Evolutionary conservation across 2,113 vertebrate species (phyloP).

Genomic region (Gambusia affinis): DNA sequence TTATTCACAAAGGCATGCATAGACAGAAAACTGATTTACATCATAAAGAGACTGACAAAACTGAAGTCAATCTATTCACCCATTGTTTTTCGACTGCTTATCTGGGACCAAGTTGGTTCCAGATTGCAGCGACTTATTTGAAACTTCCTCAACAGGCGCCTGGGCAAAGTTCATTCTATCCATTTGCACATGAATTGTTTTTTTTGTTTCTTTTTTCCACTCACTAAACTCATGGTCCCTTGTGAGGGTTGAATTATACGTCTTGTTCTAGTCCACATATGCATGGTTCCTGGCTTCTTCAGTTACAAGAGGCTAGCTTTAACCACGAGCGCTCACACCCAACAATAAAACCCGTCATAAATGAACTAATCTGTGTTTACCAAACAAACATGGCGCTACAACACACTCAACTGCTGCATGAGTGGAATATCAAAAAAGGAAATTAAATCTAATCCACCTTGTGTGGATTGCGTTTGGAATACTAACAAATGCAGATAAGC

Average conservation of each 20-base stretch:
- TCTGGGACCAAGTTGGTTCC: not conserved
- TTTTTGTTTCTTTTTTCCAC: too few species aligned
- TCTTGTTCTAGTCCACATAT: not conserved
- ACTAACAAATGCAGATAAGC: not conserved
- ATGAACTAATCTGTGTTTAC: not conserved
- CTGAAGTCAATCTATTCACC: not conserved
- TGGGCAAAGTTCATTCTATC: too few species aligned
- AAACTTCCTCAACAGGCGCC: too few species aligned
- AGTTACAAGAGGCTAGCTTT: not conserved
- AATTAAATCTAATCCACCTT: not conserved
- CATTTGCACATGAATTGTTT: too few species aligned
- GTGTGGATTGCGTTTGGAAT: not conserved
- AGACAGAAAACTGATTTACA: not conserved
- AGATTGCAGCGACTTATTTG: too few species aligned
- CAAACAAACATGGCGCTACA: not conserved
- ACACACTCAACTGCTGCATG: not conserved
- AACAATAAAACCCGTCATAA: not conserved
- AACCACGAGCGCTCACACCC: not conserved
- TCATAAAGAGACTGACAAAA: not conserved
- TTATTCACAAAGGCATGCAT: constrained; percentile 7
- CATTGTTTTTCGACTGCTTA: not conserved
- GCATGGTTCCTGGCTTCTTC: not conserved
- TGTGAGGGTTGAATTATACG: not conserved
- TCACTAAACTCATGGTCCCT: too few species aligned
- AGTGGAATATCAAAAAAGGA: not conserved